These are phyloP conservation scores for Homalodisca vitripennis DNA, from an alignment of 1,140 invertebrate genomes.

Conservation along the genomic window DNA sequence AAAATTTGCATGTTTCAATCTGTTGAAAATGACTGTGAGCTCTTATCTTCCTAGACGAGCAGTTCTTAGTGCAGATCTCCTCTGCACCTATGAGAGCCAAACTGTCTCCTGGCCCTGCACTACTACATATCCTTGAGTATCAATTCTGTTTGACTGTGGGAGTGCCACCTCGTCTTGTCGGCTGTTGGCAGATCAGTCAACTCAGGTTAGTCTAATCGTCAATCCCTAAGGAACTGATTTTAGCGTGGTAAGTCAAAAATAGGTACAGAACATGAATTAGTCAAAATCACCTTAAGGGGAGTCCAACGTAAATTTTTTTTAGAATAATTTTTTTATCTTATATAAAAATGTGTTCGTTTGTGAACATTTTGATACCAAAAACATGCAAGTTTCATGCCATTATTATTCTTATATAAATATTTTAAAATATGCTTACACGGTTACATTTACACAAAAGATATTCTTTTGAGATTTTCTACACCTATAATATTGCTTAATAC, in stretches of 20 bases:
- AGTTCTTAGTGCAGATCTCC: conserved; percentile 76
- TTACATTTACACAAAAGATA: too few species aligned
- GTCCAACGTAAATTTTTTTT: not conserved
- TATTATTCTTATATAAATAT: not conserved
- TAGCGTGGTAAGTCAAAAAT: too few species aligned
- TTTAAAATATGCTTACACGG: too few species aligned
- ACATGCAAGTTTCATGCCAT: not conserved
- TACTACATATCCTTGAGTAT: conserved; percentile 75
- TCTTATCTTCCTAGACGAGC: conserved; percentile 55
- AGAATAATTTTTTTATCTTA: not conserved
- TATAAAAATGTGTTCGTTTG: not conserved
- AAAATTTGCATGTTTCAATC: too few species aligned
- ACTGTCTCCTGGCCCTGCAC: conserved; percentile 70
- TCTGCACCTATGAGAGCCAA: conserved; percentile 70
- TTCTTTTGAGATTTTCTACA: too few species aligned
- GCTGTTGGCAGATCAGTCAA: conserved; percentile 75
- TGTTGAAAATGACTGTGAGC: not conserved
- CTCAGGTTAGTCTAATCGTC: conserved; percentile 54
- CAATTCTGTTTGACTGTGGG: conserved; percentile 78
- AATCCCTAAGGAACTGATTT: too few species aligned
- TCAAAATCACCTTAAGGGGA: not conserved
- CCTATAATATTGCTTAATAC: too few species aligned
- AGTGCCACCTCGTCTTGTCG: conserved; percentile 72
- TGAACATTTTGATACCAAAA: too few species aligned
- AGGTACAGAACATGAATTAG: too few species aligned